Evolutionary conservation across 2,888 invertebrate species (phyloP).

Genomic region (Coremacera marginata): DNA sequence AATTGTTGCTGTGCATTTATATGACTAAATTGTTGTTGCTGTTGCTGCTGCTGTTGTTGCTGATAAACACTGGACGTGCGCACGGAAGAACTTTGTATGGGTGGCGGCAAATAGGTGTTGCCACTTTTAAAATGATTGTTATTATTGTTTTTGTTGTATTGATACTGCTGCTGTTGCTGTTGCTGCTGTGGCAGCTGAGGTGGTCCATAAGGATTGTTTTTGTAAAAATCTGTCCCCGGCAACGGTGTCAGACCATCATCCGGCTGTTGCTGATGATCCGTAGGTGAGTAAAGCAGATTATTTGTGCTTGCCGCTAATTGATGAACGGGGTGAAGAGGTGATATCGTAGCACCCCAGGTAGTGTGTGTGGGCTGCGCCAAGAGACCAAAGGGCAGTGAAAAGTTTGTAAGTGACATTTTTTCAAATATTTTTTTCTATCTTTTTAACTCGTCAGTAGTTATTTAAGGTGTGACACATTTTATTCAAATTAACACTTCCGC

Average conservation of each 20-base stretch:
- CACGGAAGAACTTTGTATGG: constrained; percentile 52
- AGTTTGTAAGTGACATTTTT: constrained; percentile 68
- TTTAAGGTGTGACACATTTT: too few species aligned
- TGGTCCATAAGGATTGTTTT: constrained; percentile 68
- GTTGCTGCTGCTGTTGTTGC: constrained; percentile 50
- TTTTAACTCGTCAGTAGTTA: neutral
- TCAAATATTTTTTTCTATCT: neutral
- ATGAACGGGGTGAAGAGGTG: constrained; percentile 66
- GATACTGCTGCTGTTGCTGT: constrained; percentile 47
- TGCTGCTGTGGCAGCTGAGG: constrained; percentile 59
- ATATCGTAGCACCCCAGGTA: constrained; percentile 66
- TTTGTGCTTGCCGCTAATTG: constrained; percentile 68
- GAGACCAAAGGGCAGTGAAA: constrained; percentile 67
- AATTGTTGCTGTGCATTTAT: constrained; percentile 46
- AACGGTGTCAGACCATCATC: constrained; percentile 48
- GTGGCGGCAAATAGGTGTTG: constrained; percentile 67
- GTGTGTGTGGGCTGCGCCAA: constrained; percentile 55
- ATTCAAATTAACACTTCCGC: too few species aligned
- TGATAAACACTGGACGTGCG: constrained; percentile 51
- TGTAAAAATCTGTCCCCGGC: constrained; percentile 59
- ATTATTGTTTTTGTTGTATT: constrained; percentile 54
- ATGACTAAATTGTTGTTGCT: constrained; percentile 51
- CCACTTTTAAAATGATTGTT: constrained; percentile 60
- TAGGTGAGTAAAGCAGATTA: constrained; percentile 67
- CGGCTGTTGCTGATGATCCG: constrained; percentile 66